phyloP scores from a whole-genome alignment of 2,113 vertebrate genomes.

The Tringa solitaria region DNA sequence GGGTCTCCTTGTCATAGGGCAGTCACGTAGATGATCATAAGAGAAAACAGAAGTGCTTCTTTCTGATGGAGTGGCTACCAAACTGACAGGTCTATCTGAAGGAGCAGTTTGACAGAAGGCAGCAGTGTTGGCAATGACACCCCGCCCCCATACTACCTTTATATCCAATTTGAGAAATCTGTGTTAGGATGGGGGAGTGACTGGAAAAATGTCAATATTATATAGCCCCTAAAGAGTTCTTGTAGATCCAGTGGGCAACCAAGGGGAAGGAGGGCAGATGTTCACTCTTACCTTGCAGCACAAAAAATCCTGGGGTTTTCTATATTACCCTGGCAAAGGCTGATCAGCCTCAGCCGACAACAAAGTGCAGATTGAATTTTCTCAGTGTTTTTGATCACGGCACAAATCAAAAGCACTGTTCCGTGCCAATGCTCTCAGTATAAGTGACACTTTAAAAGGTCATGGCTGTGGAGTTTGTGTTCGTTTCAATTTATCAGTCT shows the following conservation, averaged over 20 bases:
- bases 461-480: conserved; percentile 1
- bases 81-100: neutral
- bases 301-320: neutral
- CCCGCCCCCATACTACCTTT: neutral
- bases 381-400: conserved; percentile 1
- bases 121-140: neutral
- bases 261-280: neutral
- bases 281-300: neutral
- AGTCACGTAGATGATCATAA: neutral
- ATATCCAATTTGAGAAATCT: neutral
- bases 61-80: neutral
- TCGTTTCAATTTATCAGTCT: conserved; percentile 8
- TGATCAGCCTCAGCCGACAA: neutral
- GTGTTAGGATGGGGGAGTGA: neutral
- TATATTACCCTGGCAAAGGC: neutral
- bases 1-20: neutral
- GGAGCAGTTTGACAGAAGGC: neutral
- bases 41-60: neutral
- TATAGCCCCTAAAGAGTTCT: neutral
- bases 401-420: conserved; percentile 32
- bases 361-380: conserved; percentile 28
- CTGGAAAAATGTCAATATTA: neutral
- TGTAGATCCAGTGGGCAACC: neutral
- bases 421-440: neutral
- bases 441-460: conserved; percentile 54